phyloP scores from a whole-genome alignment of 2,113 vertebrate genomes.

The Sardina pilchardus region DNA sequence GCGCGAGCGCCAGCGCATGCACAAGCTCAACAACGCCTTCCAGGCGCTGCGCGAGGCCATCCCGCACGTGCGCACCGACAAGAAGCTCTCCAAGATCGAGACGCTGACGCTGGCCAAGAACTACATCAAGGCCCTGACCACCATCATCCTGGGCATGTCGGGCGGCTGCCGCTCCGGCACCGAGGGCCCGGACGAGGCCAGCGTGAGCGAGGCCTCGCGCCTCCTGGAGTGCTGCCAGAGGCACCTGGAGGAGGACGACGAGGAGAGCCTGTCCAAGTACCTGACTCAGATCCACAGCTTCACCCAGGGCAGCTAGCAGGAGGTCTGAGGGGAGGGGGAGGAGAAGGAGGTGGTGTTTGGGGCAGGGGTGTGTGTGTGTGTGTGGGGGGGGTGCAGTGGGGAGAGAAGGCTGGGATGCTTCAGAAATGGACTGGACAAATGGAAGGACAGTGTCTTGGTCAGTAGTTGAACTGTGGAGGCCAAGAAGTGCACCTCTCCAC shows the following conservation, averaged over 20 bases:
- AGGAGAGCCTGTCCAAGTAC: constrained; percentile 79
- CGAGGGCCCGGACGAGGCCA: constrained; percentile 62
- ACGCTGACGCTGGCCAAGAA: constrained; percentile 97
- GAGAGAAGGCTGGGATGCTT: not conserved
- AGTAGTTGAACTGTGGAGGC: not conserved
- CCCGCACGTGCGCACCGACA: constrained; percentile 89
- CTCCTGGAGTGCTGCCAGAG: constrained; percentile 86
- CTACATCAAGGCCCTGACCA: constrained; percentile 95
- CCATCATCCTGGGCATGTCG: constrained; percentile 90
- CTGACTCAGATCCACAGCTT: constrained; percentile 81
- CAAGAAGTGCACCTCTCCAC: not conserved
- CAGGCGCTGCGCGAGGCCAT: constrained; percentile 92
- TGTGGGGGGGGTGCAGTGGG: not conserved
- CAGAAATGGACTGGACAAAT: not conserved
- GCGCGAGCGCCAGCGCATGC: constrained; percentile 94
- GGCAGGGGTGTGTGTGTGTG: too few relatives aligned
- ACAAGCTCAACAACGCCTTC: constrained; percentile 98
- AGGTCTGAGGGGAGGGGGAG: not conserved
- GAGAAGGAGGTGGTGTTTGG: not conserved
- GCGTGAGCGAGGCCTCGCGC: constrained; percentile 61
- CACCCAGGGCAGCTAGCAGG: constrained; percentile 73
- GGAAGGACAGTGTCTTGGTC: not conserved
- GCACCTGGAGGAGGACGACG: constrained; percentile 73
- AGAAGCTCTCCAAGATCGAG: constrained; percentile 98
- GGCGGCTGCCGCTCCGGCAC: constrained; percentile 73